Base-by-base conservation (phyloP, 2,797 vertebrate genomes). In the Hoplostethus mediterraneus region DNA sequence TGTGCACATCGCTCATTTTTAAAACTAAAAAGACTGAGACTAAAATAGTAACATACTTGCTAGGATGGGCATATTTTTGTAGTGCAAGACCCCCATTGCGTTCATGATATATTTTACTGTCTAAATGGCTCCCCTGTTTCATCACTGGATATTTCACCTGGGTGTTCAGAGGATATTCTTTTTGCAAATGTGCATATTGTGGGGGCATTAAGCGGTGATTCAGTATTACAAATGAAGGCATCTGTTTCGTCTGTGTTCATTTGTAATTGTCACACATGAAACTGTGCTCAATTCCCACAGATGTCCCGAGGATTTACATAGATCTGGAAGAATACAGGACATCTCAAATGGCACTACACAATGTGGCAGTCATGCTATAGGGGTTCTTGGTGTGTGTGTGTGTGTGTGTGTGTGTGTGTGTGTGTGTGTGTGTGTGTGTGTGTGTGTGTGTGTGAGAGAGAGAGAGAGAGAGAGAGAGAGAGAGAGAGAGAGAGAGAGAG, bases 41-140 rank as follows among this genome's bases (percentile, higher is more conserved):
- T 71, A 79, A 67, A 79, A 79, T 73, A 67, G 36, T 70, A 77
- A 79, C 36, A 71, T 80, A 81, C 81, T 49, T 59, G 51, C 73
- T 38, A 13, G 40, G 40, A 44, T 44, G 40, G 11, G 63, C 55
- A 60, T 62, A 55, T 4, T 67, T 67, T 81, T 44, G 11, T 44
- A 44, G 40, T 44, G 11, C 40, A 44, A 44, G 77, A 83, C 80
- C 85, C 12, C 71, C 62, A 67, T 61, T 81, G 80, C 69, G 52
- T 78, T 3, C 10, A 13, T 44, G 40, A 44, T 44, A 11, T 10
- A 44, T 44, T 12, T 44, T 44, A 44, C 40, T 44, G 11, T 44
- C 40, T 11, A 44, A 56, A 77, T 69, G 79, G 66, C 38, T 54
- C 57, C 72, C 49, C 51, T 21, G 67, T 12, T 67, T 2, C 63